Conservation (phyloP, 2,113 vertebrate species). For the Hystrix cristata region DNA sequence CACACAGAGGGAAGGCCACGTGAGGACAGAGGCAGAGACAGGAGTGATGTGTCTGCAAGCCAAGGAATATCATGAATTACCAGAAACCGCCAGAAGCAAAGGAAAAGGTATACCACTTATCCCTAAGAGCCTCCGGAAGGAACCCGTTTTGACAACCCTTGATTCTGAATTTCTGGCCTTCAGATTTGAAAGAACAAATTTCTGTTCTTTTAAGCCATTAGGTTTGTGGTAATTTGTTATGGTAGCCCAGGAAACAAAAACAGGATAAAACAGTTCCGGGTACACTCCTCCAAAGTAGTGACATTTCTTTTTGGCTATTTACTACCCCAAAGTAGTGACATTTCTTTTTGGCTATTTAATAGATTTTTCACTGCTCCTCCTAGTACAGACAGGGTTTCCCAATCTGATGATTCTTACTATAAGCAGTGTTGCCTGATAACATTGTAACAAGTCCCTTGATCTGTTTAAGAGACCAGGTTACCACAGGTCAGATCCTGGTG, state of each 20-base stretch:
- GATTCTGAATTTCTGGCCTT: background rate
- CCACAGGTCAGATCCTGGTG: background rate
- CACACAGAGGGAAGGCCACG: background rate
- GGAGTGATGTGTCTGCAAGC: background rate
- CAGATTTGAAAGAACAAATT: background rate
- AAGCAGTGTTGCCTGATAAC: background rate
- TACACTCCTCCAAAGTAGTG: background rate
- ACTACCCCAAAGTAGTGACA: background rate
- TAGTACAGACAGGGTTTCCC: background rate
- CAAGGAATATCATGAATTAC: background rate
- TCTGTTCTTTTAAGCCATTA: constrained; percentile 2
- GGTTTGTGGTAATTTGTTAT: constrained; percentile 6
- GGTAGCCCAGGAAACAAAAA: background rate
- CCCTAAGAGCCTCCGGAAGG: background rate
- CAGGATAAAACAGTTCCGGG: background rate
- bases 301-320: too few species aligned
- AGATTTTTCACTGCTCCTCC: constrained; percentile 37
- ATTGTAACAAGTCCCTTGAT: background rate
- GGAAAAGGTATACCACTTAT: background rate
- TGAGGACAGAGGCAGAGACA: background rate
- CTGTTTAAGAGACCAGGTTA: background rate
- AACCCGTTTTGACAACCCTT: background rate
- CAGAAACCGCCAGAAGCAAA: background rate
- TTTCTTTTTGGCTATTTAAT: background rate
- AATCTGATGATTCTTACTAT: background rate